These are phyloP conservation scores for Rhinoderma darwinii DNA, from an alignment of 2,113 vertebrate genomes.

Conservation along the genomic window DNA sequence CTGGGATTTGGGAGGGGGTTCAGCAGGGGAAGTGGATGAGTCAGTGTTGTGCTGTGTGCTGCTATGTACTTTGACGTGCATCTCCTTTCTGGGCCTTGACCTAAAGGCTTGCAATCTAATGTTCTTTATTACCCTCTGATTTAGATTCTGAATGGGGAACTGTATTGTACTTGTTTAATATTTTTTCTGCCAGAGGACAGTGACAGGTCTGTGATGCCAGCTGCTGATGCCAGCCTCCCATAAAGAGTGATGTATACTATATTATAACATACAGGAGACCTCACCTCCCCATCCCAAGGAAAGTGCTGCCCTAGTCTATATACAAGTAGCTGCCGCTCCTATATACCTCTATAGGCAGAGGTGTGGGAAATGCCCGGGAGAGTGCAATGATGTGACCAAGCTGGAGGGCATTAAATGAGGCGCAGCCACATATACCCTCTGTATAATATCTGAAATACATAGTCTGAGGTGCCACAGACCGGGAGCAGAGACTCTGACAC, in stretches of 20 bases:
- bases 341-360: background rate
- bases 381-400: background rate
- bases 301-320: background rate
- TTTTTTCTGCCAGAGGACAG: background rate
- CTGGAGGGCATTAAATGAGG: background rate
- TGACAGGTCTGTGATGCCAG: background rate
- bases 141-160: background rate
- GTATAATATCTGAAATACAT: no score
- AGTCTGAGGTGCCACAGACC: background rate
- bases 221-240: background rate
- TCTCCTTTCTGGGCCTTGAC: conserved; percentile 16
- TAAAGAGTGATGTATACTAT: background rate
- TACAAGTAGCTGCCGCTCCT: background rate
- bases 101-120: conserved; percentile 49
- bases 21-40: conserved; percentile 41
- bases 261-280: no score
- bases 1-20: conserved; percentile 26
- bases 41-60: conserved; percentile 3
- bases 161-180: background rate
- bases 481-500: no score
- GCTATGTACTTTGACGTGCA: background rate
- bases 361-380: background rate
- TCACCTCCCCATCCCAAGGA: no score
- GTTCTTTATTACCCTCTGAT: no score
- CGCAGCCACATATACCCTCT: background rate